Evolutionary conservation across 1,140 invertebrate species (phyloP), one percentile per base, ranked within the genome.

Genomic region (Amphibalanus amphitrite): DNA sequence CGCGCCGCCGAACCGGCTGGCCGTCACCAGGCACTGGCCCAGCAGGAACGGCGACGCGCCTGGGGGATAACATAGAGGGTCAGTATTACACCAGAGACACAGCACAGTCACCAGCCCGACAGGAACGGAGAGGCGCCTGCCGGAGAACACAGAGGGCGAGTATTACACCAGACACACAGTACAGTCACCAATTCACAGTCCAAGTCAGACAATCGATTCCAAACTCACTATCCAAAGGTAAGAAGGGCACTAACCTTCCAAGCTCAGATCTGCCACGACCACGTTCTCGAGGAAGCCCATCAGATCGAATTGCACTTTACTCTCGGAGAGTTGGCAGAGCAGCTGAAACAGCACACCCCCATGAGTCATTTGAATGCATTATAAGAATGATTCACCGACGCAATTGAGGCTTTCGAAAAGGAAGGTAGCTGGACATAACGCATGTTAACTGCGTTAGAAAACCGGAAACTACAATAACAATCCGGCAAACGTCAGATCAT

Each of bases 1-100:
- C 69, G 84, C 81, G 67, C 83, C 82, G 6, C 85, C 84, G 78
- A 87, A 90, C 70, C 84, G 83, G 78, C 88, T 88, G 17, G 87
- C 85, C 28, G 87, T 83, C 82, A 87, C 90, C 30, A 91, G 78
- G 73, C 88, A 89, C 70, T 88, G 83, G 0, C 89, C 89, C 33
- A 88, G 80, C 28, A 91, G 80, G 76, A 90, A 87, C n/a, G 87
- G 85, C 10, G 84, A 84, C 65, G 79, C 65, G n/a, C 65, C 82
- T 83, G 76, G 29, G 78, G 67, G 59, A 69, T n/a, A n/a, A n/a
- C n/a, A n/a, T n/a, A n/a, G 30, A 38, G 28, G 6, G 28, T 28
- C 23, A 17, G 71, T 74, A 10, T 28, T 71, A 71, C n/a, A n/a
- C 28, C 71, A 17, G 8, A 71, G 26, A 38, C 4, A 38, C 33